Evolutionary conservation across 37 sponge, comb jelly and placozoan genomes (phyloP).

Genomic region (Halichondria panicea): DNA sequence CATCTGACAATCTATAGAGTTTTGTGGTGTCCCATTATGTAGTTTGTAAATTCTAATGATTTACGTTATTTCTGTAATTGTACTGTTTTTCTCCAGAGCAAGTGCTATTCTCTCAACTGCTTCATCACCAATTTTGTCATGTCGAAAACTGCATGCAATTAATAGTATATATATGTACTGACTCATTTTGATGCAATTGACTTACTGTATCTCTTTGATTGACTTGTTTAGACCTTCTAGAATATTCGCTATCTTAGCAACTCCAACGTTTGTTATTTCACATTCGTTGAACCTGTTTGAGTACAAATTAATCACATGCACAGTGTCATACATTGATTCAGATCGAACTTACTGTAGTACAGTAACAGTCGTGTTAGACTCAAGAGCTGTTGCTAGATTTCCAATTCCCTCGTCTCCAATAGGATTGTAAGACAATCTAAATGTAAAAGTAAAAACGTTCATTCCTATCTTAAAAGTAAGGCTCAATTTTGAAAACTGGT

Average conservation of each 20-base stretch:
- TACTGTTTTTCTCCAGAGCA: constrained; percentile 2
- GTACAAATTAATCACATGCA: constrained; percentile 5
- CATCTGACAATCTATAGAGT: not conserved
- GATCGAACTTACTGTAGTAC: constrained; percentile 22
- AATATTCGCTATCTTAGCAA: not conserved
- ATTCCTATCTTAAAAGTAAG: not conserved
- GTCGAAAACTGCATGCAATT: constrained; percentile 16
- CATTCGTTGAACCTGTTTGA: constrained; percentile 19
- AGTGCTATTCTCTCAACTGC: constrained; percentile 1
- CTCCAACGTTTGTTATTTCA: not conserved
- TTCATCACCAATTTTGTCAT: constrained; percentile 30
- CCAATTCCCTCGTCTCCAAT: constrained; percentile 9
- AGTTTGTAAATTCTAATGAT: not conserved
- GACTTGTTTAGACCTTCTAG: constrained; percentile 10
- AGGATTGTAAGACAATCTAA: not conserved
- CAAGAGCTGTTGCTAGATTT: not conserved
- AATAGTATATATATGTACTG: not conserved
- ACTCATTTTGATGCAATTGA: not conserved
- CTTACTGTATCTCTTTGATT: constrained; percentile 7
- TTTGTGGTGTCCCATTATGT: not conserved
- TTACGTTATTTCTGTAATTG: constrained; percentile 13
- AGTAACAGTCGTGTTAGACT: constrained; percentile 1
- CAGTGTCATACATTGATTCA: too few relatives aligned
- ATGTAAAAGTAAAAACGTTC: not conserved
- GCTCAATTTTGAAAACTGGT: too few relatives aligned